Conservation (phyloP, 92 coral and sea anemone species). For the Paragorgia papillata region DNA sequence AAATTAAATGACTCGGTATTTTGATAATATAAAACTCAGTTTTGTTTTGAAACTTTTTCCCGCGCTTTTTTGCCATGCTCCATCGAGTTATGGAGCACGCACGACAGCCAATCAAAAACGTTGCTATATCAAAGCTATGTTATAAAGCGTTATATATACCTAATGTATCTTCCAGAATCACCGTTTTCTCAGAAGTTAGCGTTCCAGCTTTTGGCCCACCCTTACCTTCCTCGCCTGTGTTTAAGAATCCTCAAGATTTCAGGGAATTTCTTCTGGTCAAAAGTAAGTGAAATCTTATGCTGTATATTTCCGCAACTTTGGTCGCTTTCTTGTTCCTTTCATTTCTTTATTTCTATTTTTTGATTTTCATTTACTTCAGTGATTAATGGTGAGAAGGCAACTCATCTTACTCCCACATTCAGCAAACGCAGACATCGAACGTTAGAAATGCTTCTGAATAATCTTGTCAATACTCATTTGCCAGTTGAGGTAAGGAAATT, state of each 20-base stretch:
- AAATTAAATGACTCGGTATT: no score
- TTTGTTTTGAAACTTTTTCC: no score
- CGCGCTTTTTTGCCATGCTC: no score
- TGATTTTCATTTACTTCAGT: no score
- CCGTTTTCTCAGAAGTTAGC: conserved; percentile 86
- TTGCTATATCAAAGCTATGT: no score
- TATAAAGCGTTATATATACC: no score
- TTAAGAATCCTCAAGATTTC: conserved; percentile 81
- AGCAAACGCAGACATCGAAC: conserved; percentile 97
- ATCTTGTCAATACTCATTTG: conserved; percentile 87
- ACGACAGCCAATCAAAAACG: no score
- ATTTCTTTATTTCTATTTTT: background rate
- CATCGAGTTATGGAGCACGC: no score
- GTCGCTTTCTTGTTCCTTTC: background rate
- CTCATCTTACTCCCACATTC: conserved; percentile 91
- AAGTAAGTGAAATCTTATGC: conserved; percentile 65
- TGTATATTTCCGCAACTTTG: background rate
- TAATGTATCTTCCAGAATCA: conserved; percentile 64
- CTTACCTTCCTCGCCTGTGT: conserved; percentile 89
- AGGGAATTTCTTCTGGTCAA: conserved; percentile 92
- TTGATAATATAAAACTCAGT: no score
- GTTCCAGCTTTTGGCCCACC: conserved; percentile 99
- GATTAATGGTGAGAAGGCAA: conserved; percentile 98
- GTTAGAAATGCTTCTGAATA: conserved; percentile 83
- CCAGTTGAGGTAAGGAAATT: conserved; percentile 60